Base-by-base conservation (phyloP, 2,797 vertebrate genomes). In the Pitangus sulphuratus region DNA sequence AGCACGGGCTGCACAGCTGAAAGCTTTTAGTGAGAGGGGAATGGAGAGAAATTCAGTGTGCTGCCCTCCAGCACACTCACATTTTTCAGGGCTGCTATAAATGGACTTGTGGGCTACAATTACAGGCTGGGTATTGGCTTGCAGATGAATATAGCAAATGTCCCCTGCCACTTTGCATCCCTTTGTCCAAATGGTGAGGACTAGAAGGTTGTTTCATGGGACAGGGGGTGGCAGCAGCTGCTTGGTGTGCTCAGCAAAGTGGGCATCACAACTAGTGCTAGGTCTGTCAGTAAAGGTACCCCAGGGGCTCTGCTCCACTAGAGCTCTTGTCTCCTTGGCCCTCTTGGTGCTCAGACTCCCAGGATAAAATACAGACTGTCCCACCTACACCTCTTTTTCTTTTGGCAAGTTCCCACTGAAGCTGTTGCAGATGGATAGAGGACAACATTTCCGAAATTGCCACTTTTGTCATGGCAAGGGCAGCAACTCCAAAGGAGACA, bases 91-190 rank as follows among this genome's bases (percentile, higher is more conserved):
- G 28, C 66, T 82, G 81, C 90, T 94, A 76, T 80, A 83, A 87
- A 74, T 74, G 68, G 51, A n/a, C 37, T 65, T 30, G 37, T 2
- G 35, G 86, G 30, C 50, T 88, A 22, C 56, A 75, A 56, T 90
- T 94, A 68, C 69, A 90, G 88, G 51, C 69, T 78, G 66, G 51
- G 8, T 68, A 62, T 42, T 82, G 94, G 91, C 76, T 93, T 83
- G 62, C 18, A 82, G 74, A 64, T 66, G 65, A 56, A 5, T 2
- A 1, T 4, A 60, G 53, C 2, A 10, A 84, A n/a, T 8, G 0
- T 74, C 74, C 42, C 37, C 31, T 44, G 37, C 8, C 11, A 42
- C 54, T 92, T 87, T 5, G 18, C 69, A 24, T 70, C 64, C 44
- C 54, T 22, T 44, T 22, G 11, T 66, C 54, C 71, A 56, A 3